Conservation (phyloP, 2,113 vertebrate genomes). For the Furnarius figulus region DNA sequence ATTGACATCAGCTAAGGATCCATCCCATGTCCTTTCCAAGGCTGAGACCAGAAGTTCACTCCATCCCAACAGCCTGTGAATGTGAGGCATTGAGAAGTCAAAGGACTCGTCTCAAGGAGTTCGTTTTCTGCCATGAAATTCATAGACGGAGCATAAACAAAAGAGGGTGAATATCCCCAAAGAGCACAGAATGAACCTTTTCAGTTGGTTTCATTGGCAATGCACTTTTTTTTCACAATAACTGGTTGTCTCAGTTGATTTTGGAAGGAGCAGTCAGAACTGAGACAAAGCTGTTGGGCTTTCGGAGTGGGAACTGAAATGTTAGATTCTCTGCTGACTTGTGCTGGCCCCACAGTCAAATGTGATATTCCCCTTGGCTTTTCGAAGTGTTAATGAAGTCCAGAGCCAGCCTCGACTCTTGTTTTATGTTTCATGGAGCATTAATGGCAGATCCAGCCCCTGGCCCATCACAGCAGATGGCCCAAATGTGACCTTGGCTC, state of each 20-base stretch:
- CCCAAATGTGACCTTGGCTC: constrained; percentile 29
- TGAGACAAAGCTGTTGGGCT: neutral
- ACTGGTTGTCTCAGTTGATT: constrained; percentile 9
- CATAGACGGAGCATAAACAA: neutral
- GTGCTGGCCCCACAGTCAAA: neutral
- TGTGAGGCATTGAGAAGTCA: neutral
- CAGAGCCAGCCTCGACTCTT: neutral
- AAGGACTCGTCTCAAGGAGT: neutral
- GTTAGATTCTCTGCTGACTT: constrained; percentile 35
- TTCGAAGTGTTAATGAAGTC: constrained; percentile 50
- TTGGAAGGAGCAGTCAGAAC: constrained; percentile 9
- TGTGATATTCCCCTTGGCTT: constrained; percentile 48
- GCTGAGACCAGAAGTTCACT: neutral
- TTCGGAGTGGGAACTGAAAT: constrained; percentile 31
- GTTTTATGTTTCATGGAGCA: constrained; percentile 42
- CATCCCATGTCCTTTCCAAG: neutral
- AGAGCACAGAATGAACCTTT: constrained; percentile 7
- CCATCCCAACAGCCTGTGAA: neutral
- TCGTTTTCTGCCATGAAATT: constrained; percentile 9
- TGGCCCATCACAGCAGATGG: constrained; percentile 40
- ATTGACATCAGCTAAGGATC: neutral
- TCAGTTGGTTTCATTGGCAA: constrained; percentile 8
- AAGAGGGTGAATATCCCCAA: neutral
- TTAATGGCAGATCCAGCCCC: constrained; percentile 27
- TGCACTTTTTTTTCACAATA: neutral